phyloP scores from a whole-genome alignment of 2,797 vertebrate species.

The Selene dorsalis region DNA sequence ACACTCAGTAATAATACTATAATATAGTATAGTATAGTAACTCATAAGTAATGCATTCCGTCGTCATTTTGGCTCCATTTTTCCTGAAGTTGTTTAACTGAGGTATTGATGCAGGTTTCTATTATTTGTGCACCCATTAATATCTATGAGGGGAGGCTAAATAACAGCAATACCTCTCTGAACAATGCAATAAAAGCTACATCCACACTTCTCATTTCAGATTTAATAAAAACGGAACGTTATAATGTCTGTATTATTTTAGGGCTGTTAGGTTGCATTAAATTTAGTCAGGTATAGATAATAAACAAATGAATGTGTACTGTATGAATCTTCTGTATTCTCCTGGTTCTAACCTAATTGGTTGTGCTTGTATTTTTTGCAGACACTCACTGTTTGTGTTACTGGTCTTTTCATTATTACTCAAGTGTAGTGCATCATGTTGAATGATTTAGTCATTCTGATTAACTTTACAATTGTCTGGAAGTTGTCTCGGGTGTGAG shows the following conservation, averaged over 20 bases:
- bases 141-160: not conserved
- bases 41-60: too few relatives aligned
- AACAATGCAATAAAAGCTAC: not conserved
- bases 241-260: not conserved
- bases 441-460: slow-evolving; percentile 13
- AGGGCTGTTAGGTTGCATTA: not conserved
- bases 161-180: not conserved
- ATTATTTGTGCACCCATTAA: not conserved
- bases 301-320: not conserved
- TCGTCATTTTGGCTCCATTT: not conserved
- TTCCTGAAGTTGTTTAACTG: not conserved
- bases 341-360: not conserved
- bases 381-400: too few relatives aligned
- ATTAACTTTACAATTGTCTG: not conserved
- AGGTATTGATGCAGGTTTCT: not conserved
- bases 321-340: not conserved
- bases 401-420: not conserved
- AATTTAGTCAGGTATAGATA: not conserved
- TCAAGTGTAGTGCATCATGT: not conserved
- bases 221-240: not conserved
- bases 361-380: not conserved
- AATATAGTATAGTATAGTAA: too few relatives aligned
- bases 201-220: not conserved
- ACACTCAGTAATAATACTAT: not conserved
- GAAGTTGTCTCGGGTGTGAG: not conserved